Evolutionary conservation across 2,888 invertebrate species (phyloP).

Genomic region (Melanostoma scalare): DNA sequence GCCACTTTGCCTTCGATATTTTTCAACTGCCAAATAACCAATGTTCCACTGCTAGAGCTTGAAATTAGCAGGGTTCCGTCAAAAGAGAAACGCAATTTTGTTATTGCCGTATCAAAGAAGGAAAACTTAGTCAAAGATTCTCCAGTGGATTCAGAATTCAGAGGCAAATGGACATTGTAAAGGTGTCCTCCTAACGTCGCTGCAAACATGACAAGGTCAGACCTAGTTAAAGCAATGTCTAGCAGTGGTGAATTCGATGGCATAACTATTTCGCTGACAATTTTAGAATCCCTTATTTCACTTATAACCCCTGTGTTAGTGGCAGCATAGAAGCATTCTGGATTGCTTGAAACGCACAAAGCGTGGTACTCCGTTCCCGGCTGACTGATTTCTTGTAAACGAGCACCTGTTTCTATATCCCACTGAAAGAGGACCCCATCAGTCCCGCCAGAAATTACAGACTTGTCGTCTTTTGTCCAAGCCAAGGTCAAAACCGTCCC

Average conservation of each 20-base stretch:
- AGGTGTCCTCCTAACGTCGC: conserved; percentile 90
- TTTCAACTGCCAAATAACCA: conserved; percentile 92
- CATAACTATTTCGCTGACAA: conserved; percentile 79
- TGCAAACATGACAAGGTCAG: conserved; percentile 91
- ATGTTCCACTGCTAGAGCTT: conserved; percentile 89
- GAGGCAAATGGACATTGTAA: conserved; percentile 87
- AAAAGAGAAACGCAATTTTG: conserved; percentile 87
- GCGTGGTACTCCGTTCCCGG: conserved; percentile 89
- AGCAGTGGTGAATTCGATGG: conserved; percentile 77
- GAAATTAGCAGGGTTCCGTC: conserved; percentile 91
- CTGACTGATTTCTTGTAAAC: conserved; percentile 91
- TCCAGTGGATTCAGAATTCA: conserved; percentile 78
- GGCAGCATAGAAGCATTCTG: conserved; percentile 79
- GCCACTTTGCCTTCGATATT: conserved; percentile 87
- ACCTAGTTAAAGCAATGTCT: conserved; percentile 87
- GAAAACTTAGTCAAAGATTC: conserved; percentile 79
- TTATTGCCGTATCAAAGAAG: conserved; percentile 84
- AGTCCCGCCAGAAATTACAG: conserved; percentile 91
- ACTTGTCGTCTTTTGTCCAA: conserved; percentile 85
- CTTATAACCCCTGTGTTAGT: conserved; percentile 79
- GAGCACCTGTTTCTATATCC: conserved; percentile 88
- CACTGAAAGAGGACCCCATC: conserved; percentile 97
- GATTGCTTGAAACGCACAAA: conserved; percentile 83
- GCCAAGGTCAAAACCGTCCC: conserved; percentile 84
- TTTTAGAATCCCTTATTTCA: conserved; percentile 79